These are phyloP conservation scores for Agrochola macilenta DNA, from an alignment of 2,888 invertebrate species.

Conservation along the genomic window DNA sequence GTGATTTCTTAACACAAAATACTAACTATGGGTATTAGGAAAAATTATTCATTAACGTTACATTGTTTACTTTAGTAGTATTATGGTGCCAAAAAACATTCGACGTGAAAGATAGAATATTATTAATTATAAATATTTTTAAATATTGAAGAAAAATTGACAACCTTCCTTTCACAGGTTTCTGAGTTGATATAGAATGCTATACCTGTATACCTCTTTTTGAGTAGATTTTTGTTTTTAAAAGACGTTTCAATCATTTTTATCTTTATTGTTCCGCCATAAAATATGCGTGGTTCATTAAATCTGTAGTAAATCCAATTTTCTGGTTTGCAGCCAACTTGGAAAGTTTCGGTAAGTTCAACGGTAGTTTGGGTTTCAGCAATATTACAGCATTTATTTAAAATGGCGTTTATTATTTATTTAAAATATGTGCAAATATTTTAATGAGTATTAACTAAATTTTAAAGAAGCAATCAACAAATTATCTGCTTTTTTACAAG, in stretches of 20 bases:
- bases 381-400: constrained; percentile 26
- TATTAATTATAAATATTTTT: too few species aligned
- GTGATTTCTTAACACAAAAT: neutral
- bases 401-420: constrained; percentile 9
- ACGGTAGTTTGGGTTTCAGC: constrained; percentile 29
- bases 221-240: too few species aligned
- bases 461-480: neutral
- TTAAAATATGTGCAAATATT: constrained; percentile 8
- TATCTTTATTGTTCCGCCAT: neutral
- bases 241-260: too few species aligned
- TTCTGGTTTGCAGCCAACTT: constrained; percentile 91
- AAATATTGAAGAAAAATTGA: too few species aligned
- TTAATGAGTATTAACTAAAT: constrained; percentile 13
- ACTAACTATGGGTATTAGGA: neutral
- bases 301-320: constrained; percentile 41
- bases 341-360: constrained; percentile 91
- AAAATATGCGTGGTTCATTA: constrained; percentile 3
- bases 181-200: too few species aligned
- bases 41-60: neutral
- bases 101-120: neutral
- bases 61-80: neutral
- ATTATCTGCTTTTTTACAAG: constrained; percentile 15
- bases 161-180: too few species aligned
- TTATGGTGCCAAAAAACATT: neutral
- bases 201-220: too few species aligned